phyloP scores from a whole-genome alignment of 1,140 invertebrate species.

The Ceratitis capitata region DNA sequence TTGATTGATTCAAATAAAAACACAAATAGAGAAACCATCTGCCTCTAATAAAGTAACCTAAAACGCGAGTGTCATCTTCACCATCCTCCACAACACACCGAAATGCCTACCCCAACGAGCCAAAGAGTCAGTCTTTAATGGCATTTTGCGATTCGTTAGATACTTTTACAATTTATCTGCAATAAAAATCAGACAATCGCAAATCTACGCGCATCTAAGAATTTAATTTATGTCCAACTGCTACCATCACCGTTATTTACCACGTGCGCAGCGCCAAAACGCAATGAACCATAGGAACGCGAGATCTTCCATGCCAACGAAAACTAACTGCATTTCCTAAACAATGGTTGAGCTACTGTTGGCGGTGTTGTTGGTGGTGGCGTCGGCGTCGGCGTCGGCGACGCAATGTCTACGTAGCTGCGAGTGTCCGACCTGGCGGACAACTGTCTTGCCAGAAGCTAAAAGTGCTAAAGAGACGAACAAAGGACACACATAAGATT shows the following conservation, averaged over 20 bases:
- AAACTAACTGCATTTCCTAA: not conserved
- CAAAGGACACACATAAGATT: slow-evolving; percentile 24
- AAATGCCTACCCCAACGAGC: not conserved
- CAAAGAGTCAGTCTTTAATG: not conserved
- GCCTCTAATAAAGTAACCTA: not conserved
- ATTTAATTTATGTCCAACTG: slow-evolving; percentile 36
- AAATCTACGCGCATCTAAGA: too few species aligned
- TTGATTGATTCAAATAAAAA: not conserved
- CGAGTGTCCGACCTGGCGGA: not conserved
- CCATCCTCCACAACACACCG: not conserved
- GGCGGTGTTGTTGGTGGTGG: not conserved
- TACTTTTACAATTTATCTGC: slow-evolving; percentile 14
- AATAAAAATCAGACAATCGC: slow-evolving; percentile 28
- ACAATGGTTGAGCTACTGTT: not conserved
- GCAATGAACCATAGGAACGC: not conserved
- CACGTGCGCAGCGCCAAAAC: not conserved
- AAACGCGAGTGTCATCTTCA: not conserved
- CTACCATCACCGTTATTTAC: slow-evolving; percentile 20
- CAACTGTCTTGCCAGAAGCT: not conserved
- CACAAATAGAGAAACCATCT: not conserved
- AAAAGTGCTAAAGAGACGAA: not conserved
- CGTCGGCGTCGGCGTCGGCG: not conserved
- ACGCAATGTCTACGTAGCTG: not conserved
- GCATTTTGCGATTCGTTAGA: not conserved
- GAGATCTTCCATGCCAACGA: not conserved